Base-by-base conservation (phyloP, 2,797 vertebrate genomes). In the Pseudochromis fuscus region DNA sequence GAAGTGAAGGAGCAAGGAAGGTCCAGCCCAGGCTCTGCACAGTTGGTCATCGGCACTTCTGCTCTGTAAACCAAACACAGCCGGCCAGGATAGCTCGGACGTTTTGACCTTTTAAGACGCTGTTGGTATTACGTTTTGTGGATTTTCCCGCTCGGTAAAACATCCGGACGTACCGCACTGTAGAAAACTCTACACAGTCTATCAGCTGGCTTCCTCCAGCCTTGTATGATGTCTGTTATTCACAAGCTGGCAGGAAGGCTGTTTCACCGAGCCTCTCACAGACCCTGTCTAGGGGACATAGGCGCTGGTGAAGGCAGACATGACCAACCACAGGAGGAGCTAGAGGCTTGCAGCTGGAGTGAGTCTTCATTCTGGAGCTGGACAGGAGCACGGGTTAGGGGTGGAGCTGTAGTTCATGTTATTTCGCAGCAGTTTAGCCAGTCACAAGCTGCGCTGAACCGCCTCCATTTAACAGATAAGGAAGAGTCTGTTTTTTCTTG, bases 171-270 rank as follows among this genome's bases (percentile, higher is more conserved):
- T 50, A 42, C 63, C 30, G 24, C 51, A 42, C 65, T 52, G 65
- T 83, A 63, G 35, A 72, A n/a, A 75, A 87, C 56, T 65, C 67
- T 38, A 35, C 58, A 38, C 73, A 30, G 66, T 57, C 75, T 48
- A 6, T 52, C 72, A 12, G 65, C 83, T 58, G 61, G 78, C 68
- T 67, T 68, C 67, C 66, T 60, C 52, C 71, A 52, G 72, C 75
- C 72, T 77, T 65, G 74, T 78, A 77, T 21, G 52, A 95, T 94
- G 94, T 92, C 91, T 56, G 87, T 89, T 74, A 89, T 94, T 86
- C 91, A 94, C 72, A 92, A 88, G 79, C 88, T 94, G 81, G 91
- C 92, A 72, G 93, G 81, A 81, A 92, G 89, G 83, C 90, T 94
- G 63, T 90, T 94, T 77, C 92, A 91, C n/a, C 90, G 90, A 45